Evolutionary conservation across 2,113 vertebrate species (phyloP).

Genomic region (Oncorhynchus nerka): DNA sequence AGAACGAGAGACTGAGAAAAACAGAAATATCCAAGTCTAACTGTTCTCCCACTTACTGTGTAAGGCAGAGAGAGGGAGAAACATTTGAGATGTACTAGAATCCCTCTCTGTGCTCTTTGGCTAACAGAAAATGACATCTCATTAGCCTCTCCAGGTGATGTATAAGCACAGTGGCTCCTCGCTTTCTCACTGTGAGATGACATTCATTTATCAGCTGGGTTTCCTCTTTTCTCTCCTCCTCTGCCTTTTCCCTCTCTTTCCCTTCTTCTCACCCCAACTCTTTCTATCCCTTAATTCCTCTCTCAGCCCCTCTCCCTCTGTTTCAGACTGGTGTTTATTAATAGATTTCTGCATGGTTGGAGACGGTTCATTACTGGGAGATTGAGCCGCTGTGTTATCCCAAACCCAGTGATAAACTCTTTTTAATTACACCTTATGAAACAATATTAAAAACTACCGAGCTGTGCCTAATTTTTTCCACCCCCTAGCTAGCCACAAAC

Average conservation of each 20-base stretch:
- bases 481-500: not conserved
- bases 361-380: constrained; percentile 48
- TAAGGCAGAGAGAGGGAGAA: not conserved
- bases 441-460: constrained; percentile 56
- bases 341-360: constrained; percentile 49
- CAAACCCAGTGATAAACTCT: constrained; percentile 49
- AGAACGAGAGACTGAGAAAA: constrained; percentile 1
- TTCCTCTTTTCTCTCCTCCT: not conserved
- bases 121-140: not conserved
- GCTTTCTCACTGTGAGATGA: not conserved
- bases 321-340: constrained; percentile 38
- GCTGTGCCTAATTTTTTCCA: constrained; percentile 41
- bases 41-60: not conserved
- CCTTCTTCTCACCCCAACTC: not conserved
- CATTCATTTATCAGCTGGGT: not conserved
- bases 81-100: no score
- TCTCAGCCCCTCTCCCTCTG: not conserved
- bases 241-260: not conserved
- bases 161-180: not conserved
- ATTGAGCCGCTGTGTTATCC: constrained; percentile 28
- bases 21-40: constrained; percentile 9
- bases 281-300: not conserved
- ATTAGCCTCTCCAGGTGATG: not conserved
- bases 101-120: no score
- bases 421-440: constrained; percentile 56